A percentile compares a stretch with the other conserved stretches of the same genome.
phyloP scores from a whole-genome alignment of 2,888 invertebrate species.

The Carcina quercana region DNA sequence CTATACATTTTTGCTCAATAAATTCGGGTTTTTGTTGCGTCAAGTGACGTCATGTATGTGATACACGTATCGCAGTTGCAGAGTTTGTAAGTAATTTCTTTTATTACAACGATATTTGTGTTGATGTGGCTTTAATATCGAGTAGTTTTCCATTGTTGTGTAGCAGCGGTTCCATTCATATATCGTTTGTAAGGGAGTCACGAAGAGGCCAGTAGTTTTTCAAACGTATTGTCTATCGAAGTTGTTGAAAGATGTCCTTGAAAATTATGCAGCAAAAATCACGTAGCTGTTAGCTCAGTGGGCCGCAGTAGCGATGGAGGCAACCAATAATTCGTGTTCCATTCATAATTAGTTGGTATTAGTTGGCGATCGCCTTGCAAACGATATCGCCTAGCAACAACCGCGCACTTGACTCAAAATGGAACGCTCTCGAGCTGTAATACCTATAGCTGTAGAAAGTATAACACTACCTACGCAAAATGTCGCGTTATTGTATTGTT shows the following conservation, averaged over 20 bases:
- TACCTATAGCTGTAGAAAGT: slow-evolving; percentile 63
- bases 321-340: slow-evolving; percentile 18
- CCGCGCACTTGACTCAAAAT: slow-evolving; percentile 54
- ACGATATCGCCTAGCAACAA: slow-evolving; percentile 50
- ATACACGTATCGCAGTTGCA: slow-evolving; percentile 70
- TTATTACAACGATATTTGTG: slow-evolving; percentile 61
- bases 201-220: slow-evolving; percentile 28
- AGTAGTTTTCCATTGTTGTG: slow-evolving; percentile 34
- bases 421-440: slow-evolving; percentile 50
- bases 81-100: slow-evolving; percentile 72
- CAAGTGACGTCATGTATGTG: slow-evolving; percentile 75
- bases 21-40: slow-evolving; percentile 69
- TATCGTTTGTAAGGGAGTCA: slow-evolving; percentile 34
- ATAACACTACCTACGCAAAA: too few species aligned
- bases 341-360: slow-evolving; percentile 33
- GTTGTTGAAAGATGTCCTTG: slow-evolving; percentile 59
- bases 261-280: slow-evolving; percentile 70
- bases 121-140: slow-evolving; percentile 33
- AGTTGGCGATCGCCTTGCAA: slow-evolving; percentile 25
- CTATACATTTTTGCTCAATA: slow-evolving; percentile 65
- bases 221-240: slow-evolving; percentile 32
- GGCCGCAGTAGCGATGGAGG: neutral
- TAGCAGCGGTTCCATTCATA: slow-evolving; percentile 60
- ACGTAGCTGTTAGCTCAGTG: slow-evolving; percentile 1
- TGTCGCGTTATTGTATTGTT: too few species aligned